These are phyloP conservation scores for Ia io DNA, from an alignment of 2,113 vertebrate species.

Conservation along the genomic window DNA sequence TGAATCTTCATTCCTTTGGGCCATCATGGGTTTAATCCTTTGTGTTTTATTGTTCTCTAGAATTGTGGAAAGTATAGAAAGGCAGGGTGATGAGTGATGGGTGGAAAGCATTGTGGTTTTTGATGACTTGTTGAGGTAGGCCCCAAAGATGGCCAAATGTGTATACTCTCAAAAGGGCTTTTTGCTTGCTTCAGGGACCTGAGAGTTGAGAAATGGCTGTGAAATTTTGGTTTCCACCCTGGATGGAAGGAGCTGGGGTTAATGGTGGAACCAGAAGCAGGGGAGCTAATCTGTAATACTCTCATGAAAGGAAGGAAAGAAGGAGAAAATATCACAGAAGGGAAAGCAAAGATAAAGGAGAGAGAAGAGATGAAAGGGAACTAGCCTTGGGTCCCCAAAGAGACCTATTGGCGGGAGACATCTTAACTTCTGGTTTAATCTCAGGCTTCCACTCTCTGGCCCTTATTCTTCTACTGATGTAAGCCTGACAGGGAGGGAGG, in stretches of 20 bases:
- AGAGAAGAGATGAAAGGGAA: neutral
- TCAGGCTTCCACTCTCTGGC: neutral
- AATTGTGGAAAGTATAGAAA: neutral
- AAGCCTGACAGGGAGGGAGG: neutral
- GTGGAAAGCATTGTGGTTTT: neutral
- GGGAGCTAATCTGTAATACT: neutral
- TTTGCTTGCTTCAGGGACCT: neutral
- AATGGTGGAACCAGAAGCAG: neutral
- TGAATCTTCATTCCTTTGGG: neutral
- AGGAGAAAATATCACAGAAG: neutral
- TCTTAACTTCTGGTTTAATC: neutral
- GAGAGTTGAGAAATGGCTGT: neutral
- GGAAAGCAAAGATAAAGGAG: neutral
- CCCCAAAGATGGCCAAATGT: neutral
- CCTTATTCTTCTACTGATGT: too few relatives aligned
- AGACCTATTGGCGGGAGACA: too few relatives aligned
- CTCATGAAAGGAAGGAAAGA: neutral
- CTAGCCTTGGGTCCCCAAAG: neutral
- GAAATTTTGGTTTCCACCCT: neutral
- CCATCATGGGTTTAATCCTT: neutral
- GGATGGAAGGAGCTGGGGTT: neutral
- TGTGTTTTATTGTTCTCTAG: neutral
- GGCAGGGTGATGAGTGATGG: neutral
- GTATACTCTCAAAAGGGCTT: neutral
- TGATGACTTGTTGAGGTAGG: neutral